These are phyloP conservation scores for Oncorhynchus tshawytscha DNA, from an alignment of 2,113 vertebrate species.

Conservation along the genomic window DNA sequence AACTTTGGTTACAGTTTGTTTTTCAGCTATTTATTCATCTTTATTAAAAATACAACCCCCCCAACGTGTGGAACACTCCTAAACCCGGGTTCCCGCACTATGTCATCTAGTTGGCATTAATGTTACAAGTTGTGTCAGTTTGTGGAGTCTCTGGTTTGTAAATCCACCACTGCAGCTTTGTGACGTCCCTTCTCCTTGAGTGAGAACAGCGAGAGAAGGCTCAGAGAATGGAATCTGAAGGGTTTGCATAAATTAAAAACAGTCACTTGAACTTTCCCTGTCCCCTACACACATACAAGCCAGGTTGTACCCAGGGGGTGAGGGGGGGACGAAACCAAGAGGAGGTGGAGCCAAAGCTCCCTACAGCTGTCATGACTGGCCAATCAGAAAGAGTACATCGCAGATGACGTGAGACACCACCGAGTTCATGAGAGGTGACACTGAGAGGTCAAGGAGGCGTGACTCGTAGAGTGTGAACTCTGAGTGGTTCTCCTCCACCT, in stretches of 20 bases:
- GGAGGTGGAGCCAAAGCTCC: conserved; percentile 79
- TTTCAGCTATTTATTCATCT: conserved; percentile 77
- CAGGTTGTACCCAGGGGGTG: conserved; percentile 71
- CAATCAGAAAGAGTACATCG: conserved; percentile 99
- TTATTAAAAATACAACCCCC: conserved; percentile 85
- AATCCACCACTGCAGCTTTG: conserved; percentile 68
- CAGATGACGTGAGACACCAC: conserved; percentile 99
- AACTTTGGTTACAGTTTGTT: conserved; percentile 89
- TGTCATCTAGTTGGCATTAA: conserved; percentile 70
- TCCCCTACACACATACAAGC: conserved; percentile 87
- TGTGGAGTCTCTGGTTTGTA: conserved; percentile 67
- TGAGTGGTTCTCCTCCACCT: conserved; percentile 98
- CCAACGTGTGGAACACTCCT: conserved; percentile 86
- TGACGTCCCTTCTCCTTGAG: conserved; percentile 68
- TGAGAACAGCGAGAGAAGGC: conserved; percentile 80
- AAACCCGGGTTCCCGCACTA: conserved; percentile 76
- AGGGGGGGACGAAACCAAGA: conserved; percentile 46
- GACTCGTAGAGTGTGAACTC: conserved; percentile 99
- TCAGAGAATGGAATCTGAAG: conserved; percentile 91
- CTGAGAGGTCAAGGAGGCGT: conserved; percentile 97
- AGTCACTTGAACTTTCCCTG: conserved; percentile 91
- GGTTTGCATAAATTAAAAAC: conserved; percentile 99
- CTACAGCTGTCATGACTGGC: conserved; percentile 99
- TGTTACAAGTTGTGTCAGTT: conserved; percentile 66
- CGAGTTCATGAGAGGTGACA: conserved; percentile 98